phyloP scores from a whole-genome alignment of 53 echinoderm and acorn worm species.

The Zoroaster sp. region DNA sequence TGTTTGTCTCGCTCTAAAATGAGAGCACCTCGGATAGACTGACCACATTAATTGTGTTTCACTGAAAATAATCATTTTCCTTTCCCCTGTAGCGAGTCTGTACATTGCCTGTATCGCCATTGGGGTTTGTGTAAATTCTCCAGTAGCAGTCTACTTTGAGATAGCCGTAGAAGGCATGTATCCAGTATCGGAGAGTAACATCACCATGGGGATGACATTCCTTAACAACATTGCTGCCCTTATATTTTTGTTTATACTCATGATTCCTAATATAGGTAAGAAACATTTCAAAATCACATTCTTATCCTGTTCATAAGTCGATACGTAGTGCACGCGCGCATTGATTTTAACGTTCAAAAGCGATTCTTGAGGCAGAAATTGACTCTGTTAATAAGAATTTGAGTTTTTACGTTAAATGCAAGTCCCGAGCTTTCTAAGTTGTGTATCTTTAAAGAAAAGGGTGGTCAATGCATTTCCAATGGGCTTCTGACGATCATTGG shows the following conservation, averaged over 20 bases:
- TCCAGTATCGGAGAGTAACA: slow-evolving; percentile 80
- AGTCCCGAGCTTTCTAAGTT: too few relatives aligned
- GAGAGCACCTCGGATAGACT: not conserved
- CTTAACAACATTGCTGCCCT: slow-evolving; percentile 75
- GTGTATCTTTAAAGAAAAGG: too few relatives aligned
- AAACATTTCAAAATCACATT: too few relatives aligned
- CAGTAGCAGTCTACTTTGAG: slow-evolving; percentile 88
- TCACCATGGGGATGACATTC: slow-evolving; percentile 74
- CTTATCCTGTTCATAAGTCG: too few relatives aligned
- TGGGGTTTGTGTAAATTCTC: slow-evolving; percentile 71
- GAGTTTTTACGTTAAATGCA: too few relatives aligned
- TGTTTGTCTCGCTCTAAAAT: too few relatives aligned
- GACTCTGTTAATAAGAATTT: too few relatives aligned
- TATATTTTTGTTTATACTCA: slow-evolving; percentile 65
- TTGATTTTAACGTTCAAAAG: too few relatives aligned
- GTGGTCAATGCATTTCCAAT: too few relatives aligned
- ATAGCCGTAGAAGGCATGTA: slow-evolving; percentile 86
- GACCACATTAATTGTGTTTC: not conserved
- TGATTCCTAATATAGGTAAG: slow-evolving; percentile 72
- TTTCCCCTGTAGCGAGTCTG: slow-evolving; percentile 51
- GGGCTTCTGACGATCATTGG: too few relatives aligned
- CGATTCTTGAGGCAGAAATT: too few relatives aligned
- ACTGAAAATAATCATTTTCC: not conserved
- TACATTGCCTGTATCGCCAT: slow-evolving; percentile 66
- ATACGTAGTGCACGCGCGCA: too few relatives aligned